phyloP scores from a whole-genome alignment of 2,888 invertebrate species.

The Odontocerum albicorne region DNA sequence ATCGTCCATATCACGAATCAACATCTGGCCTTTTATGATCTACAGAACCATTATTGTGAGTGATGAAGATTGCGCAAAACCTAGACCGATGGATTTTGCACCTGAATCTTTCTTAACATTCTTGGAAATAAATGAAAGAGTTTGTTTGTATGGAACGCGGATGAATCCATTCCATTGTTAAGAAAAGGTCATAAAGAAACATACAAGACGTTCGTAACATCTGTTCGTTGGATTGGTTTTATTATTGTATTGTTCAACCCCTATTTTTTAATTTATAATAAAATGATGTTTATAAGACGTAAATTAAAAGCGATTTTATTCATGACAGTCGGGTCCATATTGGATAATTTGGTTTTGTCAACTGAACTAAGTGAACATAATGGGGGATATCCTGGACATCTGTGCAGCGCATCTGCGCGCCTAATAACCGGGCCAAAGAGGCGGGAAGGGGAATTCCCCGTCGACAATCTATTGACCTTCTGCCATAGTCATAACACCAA shows the following conservation, averaged over 20 bases:
- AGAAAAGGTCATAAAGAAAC: too few relatives aligned
- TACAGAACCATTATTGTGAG: conserved; percentile 14
- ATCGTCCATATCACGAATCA: conserved; percentile 18
- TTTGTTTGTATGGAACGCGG: conserved; percentile 5
- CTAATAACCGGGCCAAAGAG: background rate
- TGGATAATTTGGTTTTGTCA: conserved; percentile 23
- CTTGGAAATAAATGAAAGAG: conserved; percentile 13
- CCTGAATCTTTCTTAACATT: conserved; percentile 8
- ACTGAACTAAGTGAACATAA: conserved; percentile 35
- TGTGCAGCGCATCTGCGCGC: conserved; percentile 34
- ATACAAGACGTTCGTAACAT: too few relatives aligned
- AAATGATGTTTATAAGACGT: too few relatives aligned
- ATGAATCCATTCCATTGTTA: conserved; percentile 16
- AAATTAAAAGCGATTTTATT: conserved; percentile 16
- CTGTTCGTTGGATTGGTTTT: too few relatives aligned
- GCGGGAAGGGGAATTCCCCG: conserved; percentile 8
- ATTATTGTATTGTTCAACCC: too few relatives aligned
- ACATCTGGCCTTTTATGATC: conserved; percentile 14
- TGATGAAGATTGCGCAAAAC: background rate
- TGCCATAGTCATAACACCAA: too few relatives aligned
- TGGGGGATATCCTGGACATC: conserved; percentile 37
- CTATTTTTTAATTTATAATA: too few relatives aligned
- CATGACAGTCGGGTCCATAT: conserved; percentile 11
- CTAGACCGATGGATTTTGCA: background rate
- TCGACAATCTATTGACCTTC: too few relatives aligned